These are phyloP conservation scores for Oryzias melastigma DNA, from an alignment of 2,113 vertebrate species.

Conservation along the genomic window DNA sequence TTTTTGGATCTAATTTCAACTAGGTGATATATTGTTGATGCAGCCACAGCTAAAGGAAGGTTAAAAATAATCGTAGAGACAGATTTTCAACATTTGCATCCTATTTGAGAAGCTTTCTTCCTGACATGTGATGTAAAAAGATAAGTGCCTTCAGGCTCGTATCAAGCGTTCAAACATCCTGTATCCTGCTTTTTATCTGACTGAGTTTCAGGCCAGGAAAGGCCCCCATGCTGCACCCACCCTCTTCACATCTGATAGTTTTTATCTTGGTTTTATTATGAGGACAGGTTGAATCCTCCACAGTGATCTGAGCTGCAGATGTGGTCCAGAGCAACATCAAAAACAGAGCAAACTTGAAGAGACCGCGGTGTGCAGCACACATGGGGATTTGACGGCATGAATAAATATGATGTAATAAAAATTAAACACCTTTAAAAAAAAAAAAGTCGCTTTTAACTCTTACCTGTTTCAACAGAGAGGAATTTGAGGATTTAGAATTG, in stretches of 20 bases:
- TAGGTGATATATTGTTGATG: too few species aligned
- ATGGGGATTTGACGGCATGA: not conserved
- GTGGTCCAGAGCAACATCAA: not conserved
- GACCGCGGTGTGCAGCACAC: too few species aligned
- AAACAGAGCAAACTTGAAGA: too few species aligned
- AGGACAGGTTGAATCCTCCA: conserved; percentile 35
- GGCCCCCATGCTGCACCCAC: conserved; percentile 42
- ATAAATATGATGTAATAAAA: not conserved
- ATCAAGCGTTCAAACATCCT: conserved; percentile 10
- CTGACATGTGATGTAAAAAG: too few species aligned
- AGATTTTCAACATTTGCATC: too few species aligned
- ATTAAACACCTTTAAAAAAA: not conserved
- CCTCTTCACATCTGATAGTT: conserved; percentile 60
- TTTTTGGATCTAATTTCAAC: too few species aligned
- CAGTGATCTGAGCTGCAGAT: conserved; percentile 23
- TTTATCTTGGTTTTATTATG: conserved; percentile 39
- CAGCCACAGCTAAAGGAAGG: too few species aligned
- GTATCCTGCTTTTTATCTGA: conserved; percentile 34
- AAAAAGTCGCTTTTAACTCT: not conserved
- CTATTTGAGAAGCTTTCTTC: too few species aligned
- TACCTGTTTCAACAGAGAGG: not conserved
- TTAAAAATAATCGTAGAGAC: too few species aligned
- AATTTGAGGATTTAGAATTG: not conserved
- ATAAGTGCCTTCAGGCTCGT: not conserved
- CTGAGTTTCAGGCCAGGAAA: conserved; percentile 34